Evolutionary conservation across 2,888 invertebrate species (phyloP), one percentile per base, ranked within the genome.

Genomic region (Sphecodes monilicornis): DNA sequence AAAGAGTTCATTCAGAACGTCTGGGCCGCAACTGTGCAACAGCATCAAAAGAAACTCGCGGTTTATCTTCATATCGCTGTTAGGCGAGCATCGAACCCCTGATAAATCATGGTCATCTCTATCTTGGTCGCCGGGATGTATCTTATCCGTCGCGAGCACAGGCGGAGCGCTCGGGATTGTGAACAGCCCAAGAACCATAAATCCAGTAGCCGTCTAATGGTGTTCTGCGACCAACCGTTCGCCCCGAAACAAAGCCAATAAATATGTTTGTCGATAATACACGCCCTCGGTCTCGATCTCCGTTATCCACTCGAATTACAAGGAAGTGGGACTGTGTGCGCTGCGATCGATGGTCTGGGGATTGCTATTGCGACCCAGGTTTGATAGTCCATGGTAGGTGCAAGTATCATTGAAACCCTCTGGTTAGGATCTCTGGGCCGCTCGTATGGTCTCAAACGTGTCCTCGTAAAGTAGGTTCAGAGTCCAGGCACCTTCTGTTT

Each of bases 51-150:
- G 26, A 60, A 26, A 5, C 69, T 75, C 72, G 75, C 85, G 88
- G 77, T 89, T 90, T 86, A 83, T 88, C 89, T 85, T 85, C 85
- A 50, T 76, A 69, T 69, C 78, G 72, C 77, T 80, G 80, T 90
- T 88, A 86, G 64, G 64, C 64, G 85, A 80, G 81, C 71, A 80
- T 80, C 50, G 22, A 50, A 2, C 22, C 8, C 80, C 72, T 81
- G 83, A 90, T 90, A 89, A 90, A 90, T 90, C 90, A 87, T 75
- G 73, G 29, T 26, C 75, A 77, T 88, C 84, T 78, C 88, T 84
- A 82, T 90, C 70, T 80, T 64, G 73, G 57, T 76, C 76, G 74
- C 77, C 11, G n/a, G 69, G 71, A 69, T 80, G 78, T 84, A 76
- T 82, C 81, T 87, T 87, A 80, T 88, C 77, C 78, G 79, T 83